These are phyloP conservation scores for Bombylius major DNA, from an alignment of 2,888 invertebrate species.

Conservation along the genomic window DNA sequence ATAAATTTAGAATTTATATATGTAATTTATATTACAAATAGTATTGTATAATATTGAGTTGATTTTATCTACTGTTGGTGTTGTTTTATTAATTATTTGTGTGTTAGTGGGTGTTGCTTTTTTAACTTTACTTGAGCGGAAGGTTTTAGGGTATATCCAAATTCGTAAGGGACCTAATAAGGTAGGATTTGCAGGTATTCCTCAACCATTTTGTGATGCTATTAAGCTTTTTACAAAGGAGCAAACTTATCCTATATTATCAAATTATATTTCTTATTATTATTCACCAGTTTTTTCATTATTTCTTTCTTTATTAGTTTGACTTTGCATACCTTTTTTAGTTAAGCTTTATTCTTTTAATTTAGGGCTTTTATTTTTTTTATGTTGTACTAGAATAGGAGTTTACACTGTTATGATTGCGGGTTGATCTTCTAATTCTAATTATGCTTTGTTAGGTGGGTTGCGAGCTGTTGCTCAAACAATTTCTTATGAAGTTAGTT, in stretches of 20 bases:
- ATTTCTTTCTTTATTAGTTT: slow-evolving; percentile 46
- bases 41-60: slow-evolving; percentile 41
- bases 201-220: slow-evolving; percentile 61
- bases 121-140: slow-evolving; percentile 60
- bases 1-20: slow-evolving; percentile 58
- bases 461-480: slow-evolving; percentile 58
- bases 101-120: slow-evolving; percentile 54
- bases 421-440: slow-evolving; percentile 59
- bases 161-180: slow-evolving; percentile 64
- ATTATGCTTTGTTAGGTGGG: slow-evolving; percentile 56
- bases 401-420: slow-evolving; percentile 51
- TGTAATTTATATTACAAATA: slow-evolving; percentile 44
- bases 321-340: slow-evolving; percentile 45
- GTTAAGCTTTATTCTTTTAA: slow-evolving; percentile 43
- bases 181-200: slow-evolving; percentile 46
- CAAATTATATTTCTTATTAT: slow-evolving; percentile 50
- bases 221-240: slow-evolving; percentile 60
- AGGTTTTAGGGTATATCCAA: slow-evolving; percentile 58
- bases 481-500: slow-evolving; percentile 64
- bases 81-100: slow-evolving; percentile 44
- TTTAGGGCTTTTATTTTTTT: slow-evolving; percentile 50
- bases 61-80: slow-evolving; percentile 34
- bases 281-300: slow-evolving; percentile 46
- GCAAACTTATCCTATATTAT: slow-evolving; percentile 42
- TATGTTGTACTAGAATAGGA: slow-evolving; percentile 48